Base-by-base conservation (phyloP, 2,888 invertebrate species). In the Mimas tiliae region DNA sequence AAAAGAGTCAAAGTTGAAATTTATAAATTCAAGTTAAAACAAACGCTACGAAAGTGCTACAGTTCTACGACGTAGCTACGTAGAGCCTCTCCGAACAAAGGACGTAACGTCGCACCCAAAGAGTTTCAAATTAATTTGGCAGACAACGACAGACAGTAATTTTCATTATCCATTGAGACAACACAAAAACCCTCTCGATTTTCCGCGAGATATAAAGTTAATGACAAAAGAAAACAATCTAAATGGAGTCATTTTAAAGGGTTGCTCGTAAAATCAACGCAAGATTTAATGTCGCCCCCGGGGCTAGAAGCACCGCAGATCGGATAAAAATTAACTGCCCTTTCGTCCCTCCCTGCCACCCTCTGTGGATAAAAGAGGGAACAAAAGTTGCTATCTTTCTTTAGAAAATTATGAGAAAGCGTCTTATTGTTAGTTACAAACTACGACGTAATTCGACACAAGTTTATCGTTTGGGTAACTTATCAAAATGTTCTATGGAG, bases 151-250 rank as follows among this genome's bases (percentile, higher is more conserved):
- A 63, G 47, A 48, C 62, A 58, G 58, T 58, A 58, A 58, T 63
- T 63, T 63, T 63, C 62, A 63, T 63, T 63, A 47, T 63, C 62
- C 62, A 45, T 63, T 63, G 62, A 45, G 48, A 65, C 19, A 27
- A 48, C 34, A 65, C 19, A 65, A 55, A 45, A 58, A 55, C 55
- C 55, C 47, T 65, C 55, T 47, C 34, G 65, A 62, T 66, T 68
- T 34, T 64, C 47, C 27, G 52, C 62, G 68, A 64, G 68, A 65
- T 70, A 72, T 69, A 67, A 68, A 70, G 65, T 67, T 72, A 77
- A 77, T 77, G 75, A 74, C 70, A 66, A 71, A 70, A 69, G 69
- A 68, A 73, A 73, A 72, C 74, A 75, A 78, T 78, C 72, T 75
- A 71, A 80, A 78, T 75, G 74, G 71, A 74, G 71, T 66, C 74